Conservation (phyloP, 2,888 invertebrate genomes). For the Neoaliturus tenellus region DNA sequence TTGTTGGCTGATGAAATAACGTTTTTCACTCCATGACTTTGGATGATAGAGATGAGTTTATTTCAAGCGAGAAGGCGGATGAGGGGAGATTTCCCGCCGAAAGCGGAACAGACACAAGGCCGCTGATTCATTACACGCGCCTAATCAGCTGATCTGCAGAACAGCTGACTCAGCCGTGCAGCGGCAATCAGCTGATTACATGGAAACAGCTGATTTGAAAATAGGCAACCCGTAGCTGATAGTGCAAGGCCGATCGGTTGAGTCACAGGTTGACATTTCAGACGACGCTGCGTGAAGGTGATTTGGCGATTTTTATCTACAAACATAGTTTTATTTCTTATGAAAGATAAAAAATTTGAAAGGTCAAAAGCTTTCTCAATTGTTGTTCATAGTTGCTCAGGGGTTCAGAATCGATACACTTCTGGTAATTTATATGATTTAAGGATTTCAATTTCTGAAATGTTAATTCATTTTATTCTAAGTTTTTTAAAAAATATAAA, state of each 20-base stretch:
- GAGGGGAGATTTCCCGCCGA: neutral
- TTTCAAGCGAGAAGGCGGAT: too few relatives aligned
- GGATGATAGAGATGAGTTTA: too few relatives aligned
- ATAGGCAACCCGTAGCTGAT: neutral
- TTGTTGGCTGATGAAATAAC: too few relatives aligned
- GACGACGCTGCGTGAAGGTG: too few relatives aligned
- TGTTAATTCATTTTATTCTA: too few relatives aligned
- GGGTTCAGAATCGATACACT: too few relatives aligned
- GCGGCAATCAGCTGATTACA: neutral
- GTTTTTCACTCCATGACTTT: too few relatives aligned
- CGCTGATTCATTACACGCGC: neutral
- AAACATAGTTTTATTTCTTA: neutral
- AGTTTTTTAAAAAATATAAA: too few relatives aligned
- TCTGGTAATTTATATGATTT: too few relatives aligned
- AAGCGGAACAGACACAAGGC: neutral
- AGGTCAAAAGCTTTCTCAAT: neutral
- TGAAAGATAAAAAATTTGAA: too few relatives aligned
- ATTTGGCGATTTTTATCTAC: too few relatives aligned
- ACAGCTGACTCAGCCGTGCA: conserved; percentile 19
- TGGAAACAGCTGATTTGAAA: neutral
- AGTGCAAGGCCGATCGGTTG: neutral
- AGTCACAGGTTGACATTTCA: neutral
- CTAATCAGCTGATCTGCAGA: neutral
- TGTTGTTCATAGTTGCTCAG: neutral
- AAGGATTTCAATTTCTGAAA: too few relatives aligned